Evolutionary conservation across 2,888 invertebrate species (phyloP), one percentile per base, ranked within the genome.

Genomic region (Drosophila neotestacea): DNA sequence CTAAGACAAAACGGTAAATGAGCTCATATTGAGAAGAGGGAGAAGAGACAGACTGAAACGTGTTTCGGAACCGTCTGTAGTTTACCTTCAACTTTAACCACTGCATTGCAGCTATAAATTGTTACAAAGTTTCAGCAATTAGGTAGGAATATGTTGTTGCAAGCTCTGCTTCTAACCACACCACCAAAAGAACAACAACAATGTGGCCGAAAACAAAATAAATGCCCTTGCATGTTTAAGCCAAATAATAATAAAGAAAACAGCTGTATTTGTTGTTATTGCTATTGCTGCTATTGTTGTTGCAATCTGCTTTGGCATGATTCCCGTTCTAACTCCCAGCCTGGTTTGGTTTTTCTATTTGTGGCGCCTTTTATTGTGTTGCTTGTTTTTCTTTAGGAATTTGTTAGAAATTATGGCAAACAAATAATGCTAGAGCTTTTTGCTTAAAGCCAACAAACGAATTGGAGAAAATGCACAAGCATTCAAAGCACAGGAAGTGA

Each of bases 41-140:
- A 11, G 3, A 4, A 42, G 44, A 13, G 10, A 10, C 22, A 28
- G 46, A 13, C 30, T 9, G 11, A 16, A 27, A 39, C 5, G 55
- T 10, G 7, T 61, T 48, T 66, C 7, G 50, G 32, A 50, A 47
- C 39, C 28, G 59, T 46, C 9, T 13, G 38, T 16, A 34, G 62
- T 41, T 10, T 36, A 27, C n/a, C 36, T 56, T 63, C 6, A 71
- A 76, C 46, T 73, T 69, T n/a, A 65, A 39, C 67, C 55, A 68
- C 85, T 81, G 82, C 85, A 85, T 74, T 84, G 85, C 85, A 81
- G 82, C 79, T 73, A 75, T 81, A 85, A 81, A 78, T 85, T 85
- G 85, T 80, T 81, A 42, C 73, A 70, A 85, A 85, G 66, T 80
- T 85, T 77, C 56, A 68, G 73, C 83, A 83, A 85, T 83, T 85